Percentiles rank a stretch among this genome's conserved stretches.
phyloP scores from a whole-genome alignment of 2,113 vertebrate genomes.

The Brevimyrus niger region DNA sequence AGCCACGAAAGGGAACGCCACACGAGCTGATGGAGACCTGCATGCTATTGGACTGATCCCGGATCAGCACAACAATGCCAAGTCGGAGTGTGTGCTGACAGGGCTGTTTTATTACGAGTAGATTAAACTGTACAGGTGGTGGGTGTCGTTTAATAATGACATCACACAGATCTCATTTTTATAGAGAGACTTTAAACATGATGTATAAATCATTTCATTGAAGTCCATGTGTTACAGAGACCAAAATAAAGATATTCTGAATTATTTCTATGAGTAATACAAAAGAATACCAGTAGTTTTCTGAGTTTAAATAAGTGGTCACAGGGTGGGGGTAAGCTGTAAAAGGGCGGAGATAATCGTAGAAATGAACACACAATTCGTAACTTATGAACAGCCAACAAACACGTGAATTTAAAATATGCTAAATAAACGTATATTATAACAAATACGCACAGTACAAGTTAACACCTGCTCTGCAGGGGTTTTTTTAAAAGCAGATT shows the following conservation, averaged over 20 bases:
- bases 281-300: constrained; percentile 21
- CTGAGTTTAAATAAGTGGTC: constrained; percentile 18
- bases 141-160: background rate
- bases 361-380: constrained; percentile 10
- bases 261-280: constrained; percentile 8
- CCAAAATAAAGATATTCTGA: constrained; percentile 23
- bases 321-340: background rate
- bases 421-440: constrained; percentile 1
- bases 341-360: constrained; percentile 6
- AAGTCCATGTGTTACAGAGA: constrained; percentile 33
- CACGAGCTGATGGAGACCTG: constrained; percentile 14
- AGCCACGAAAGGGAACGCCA: constrained; percentile 23
- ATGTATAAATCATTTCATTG: constrained; percentile 39
- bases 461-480: constrained; percentile 35
- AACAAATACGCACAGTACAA: constrained; percentile 26
- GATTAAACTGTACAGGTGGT: background rate
- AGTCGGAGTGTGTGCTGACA: background rate
- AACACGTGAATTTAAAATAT: constrained; percentile 14
- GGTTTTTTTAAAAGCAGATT: constrained; percentile 19
- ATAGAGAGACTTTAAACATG: background rate
- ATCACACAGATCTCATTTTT: constrained; percentile 17
- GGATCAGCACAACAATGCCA: background rate
- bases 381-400: constrained; percentile 20
- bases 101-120: background rate
- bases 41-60: background rate